phyloP scores from a whole-genome alignment of 2,113 vertebrate genomes.

The Theristicus caerulescens region DNA sequence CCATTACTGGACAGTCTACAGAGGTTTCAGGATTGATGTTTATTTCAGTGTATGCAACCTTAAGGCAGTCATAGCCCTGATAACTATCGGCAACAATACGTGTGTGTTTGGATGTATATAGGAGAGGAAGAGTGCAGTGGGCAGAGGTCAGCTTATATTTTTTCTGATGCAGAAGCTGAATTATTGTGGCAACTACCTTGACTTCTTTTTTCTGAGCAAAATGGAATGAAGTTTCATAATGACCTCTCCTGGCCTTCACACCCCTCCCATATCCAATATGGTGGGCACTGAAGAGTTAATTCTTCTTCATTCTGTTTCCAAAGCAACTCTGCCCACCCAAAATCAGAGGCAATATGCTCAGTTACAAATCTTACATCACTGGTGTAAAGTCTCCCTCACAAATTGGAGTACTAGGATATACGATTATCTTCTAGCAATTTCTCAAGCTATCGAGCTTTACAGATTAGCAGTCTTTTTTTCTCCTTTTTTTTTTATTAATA shows the following conservation, averaged over 20 bases:
- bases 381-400: conserved; percentile 9
- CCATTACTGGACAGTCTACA: background rate
- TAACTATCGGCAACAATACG: background rate
- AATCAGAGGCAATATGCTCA: conserved; percentile 19
- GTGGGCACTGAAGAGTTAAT: conserved; percentile 17
- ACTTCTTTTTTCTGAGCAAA: background rate
- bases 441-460: background rate
- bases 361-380: conserved; percentile 35
- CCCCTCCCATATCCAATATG: accelerated
- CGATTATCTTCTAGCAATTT: conserved; percentile 14
- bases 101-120: background rate
- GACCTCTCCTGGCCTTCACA: background rate
- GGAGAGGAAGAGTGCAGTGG: background rate
- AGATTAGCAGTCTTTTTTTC: background rate
- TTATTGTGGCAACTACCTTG: background rate
- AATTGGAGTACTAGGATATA: background rate
- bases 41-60: background rate
- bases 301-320: conserved; percentile 40
- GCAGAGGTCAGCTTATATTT: background rate
- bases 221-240: background rate
- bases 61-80: background rate
- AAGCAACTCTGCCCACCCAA: conserved; percentile 50
- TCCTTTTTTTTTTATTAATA: background rate
- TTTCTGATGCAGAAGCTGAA: background rate
- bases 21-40: background rate